phyloP scores from a whole-genome alignment of 1,140 invertebrate species.

The Leptonema lineaticorne region DNA sequence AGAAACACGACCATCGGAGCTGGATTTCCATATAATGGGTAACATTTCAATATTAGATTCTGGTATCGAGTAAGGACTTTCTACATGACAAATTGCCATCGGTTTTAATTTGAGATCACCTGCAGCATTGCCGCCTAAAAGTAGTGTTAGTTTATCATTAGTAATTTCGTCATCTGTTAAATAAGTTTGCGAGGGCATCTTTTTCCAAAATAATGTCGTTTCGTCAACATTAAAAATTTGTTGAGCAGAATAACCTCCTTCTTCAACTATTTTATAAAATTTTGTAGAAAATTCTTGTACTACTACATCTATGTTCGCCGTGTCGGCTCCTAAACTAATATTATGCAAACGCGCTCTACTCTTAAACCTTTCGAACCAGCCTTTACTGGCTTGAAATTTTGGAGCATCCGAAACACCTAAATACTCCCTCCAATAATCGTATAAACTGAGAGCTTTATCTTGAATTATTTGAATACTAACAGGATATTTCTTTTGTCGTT shows the following conservation, averaged over 20 bases:
- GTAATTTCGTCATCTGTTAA: conserved; percentile 42
- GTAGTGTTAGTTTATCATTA: conserved; percentile 48
- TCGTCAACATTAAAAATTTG: conserved; percentile 49
- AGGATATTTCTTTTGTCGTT: too few species aligned
- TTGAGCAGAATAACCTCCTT: conserved; percentile 45
- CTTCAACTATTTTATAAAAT: conserved; percentile 42
- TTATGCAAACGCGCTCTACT: too few species aligned
- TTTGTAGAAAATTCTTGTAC: background rate
- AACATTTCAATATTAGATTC: conserved; percentile 42
- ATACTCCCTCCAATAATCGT: too few species aligned
- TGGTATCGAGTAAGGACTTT: conserved; percentile 47
- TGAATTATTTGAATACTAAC: too few species aligned
- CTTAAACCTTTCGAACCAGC: too few species aligned
- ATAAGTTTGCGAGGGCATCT: conserved; percentile 39
- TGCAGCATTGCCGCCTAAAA: conserved; percentile 47
- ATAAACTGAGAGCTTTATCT: too few species aligned
- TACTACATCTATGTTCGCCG: too few species aligned
- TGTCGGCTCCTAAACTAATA: too few species aligned
- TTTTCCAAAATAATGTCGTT: conserved; percentile 45
- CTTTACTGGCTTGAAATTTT: too few species aligned
- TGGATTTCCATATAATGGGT: conserved; percentile 49
- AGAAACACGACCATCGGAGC: conserved; percentile 50
- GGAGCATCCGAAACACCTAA: too few species aligned
- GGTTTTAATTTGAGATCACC: conserved; percentile 52
- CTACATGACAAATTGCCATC: conserved; percentile 48